Evolutionary conservation across 1,140 invertebrate species (phyloP), one percentile per base, ranked within the genome.

Genomic region (Microplitis mediator): DNA sequence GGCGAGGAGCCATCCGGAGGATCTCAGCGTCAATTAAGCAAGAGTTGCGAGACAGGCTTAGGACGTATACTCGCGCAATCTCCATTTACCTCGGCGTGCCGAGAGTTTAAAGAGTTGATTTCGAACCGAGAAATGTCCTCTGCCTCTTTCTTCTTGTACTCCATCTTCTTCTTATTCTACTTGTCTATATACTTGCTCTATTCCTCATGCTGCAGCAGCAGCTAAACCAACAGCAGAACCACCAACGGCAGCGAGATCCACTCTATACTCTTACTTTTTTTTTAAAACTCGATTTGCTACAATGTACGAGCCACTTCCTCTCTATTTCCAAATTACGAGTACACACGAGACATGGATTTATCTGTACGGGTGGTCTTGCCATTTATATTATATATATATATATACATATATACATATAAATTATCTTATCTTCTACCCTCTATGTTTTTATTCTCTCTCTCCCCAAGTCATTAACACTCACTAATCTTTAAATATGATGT

Each of bases 1-100:
- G 63, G 70, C 61, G 63, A 66, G 54, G 67, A 71, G 69, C 74
- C 74, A 77, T 79, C 73, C 78, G 64, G 63, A 74, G 77, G 78
- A 79, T 80, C 78, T 79, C 77, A 76, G 78, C 78, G 78, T 80
- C 79, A 80, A 80, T 80, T 80, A 80, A 80, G 78, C 75, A 78
- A 80, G 79, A 80, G 75, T 80, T 79, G 79, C 78, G 78, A 79
- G 78, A 79, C 78, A 79, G 78, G 75, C 76, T 72, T 76, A 74
- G 71, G 76, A 80, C 78, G 68, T 80, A 80, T 80, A 78, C 76
- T 75, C 71, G 79, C 77, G 76, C 78, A 77, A 79, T 80, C 79
- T 79, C 77, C 79, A 78, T 79, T 79, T 78, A 77, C 75, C 70
- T 76, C 72, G 71, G 70, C 74, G 71, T 75, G 64, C 67, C 63